Evolutionary conservation across 2,888 invertebrate genomes (phyloP), one percentile per base, ranked within the genome.

Genomic region (Tolmerus cingulatus): DNA sequence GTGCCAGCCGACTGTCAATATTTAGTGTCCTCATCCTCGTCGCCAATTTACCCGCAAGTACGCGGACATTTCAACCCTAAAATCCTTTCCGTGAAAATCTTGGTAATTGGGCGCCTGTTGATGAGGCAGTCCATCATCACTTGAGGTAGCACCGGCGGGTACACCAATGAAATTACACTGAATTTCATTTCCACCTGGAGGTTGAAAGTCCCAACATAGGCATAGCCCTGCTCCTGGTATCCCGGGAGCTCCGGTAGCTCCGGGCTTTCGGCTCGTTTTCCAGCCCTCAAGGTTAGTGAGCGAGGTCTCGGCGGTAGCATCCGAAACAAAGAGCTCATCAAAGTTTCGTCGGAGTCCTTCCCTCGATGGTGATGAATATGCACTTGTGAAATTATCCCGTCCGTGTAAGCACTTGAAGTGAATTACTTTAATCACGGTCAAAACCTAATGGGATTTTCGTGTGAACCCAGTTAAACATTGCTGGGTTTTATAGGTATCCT

Each of bases 391-490:
- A 82, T 19, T 82, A 82, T 57, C 82, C 66, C 8, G 37, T 23
- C 40, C 16, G 23, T 66, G 57, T 82, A 82, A 82, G 82, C 66
- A 66, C 82, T 82, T 37, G 34, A 82, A 66, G 19, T 19, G 23
- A 37, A 66, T 66, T 82, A 27, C 82, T 82, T 82, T 82, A 82
- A 57, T 82, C 82, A 34, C 30, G 37, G 82, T 34, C 46, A 66
- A 66, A 43, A 79, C 79, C 46, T 82, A 82, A 82, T 82, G 82
- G 82, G 82, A 82, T 82, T 82, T 82, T 23, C 66, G 34, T 82
- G 82, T 82, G 82, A 34, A 66, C n/a, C 66, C 37, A 66, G 82
- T 66, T 82, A 82, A 82, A 40, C 57, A 82, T 82, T 34, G 66
- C 82, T 66, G 46, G 19, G 23, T 82, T 66, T 23, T 66, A 14